Evolutionary conservation across 2,797 vertebrate genomes (phyloP), one percentile per base, ranked within the genome.

Genomic region (Sebastes oblongus): DNA sequence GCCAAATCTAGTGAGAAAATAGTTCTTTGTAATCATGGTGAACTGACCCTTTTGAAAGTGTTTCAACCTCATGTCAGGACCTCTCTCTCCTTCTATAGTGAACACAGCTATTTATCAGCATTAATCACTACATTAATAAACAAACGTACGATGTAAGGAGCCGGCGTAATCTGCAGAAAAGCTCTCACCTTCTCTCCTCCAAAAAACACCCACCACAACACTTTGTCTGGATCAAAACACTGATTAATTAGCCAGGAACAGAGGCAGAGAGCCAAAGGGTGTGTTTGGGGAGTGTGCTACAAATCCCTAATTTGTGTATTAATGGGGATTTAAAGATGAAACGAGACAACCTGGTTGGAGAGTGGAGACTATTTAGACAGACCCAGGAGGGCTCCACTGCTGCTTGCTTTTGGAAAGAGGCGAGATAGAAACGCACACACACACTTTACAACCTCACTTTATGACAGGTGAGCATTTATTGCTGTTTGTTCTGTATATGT

Each of bases 301-400:
- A 92, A 93, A 93, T 93, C 91, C 91, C 86, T 88, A 71, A 91
- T 91, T 93, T 91, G 86, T 89, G 90, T 92, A 85, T 91, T 92
- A 93, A 91, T 83, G 86, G 75, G 90, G 89, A 91, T 93, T 94
- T 93, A 88, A 81, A 93, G 92, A 94, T 93, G 92, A 93, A 93
- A 92, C 72, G 50, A 89, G 88, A 90, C 86, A 91, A 93, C 87
- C 85, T 87, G 88, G 81, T 77, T 80, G 84, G 83, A 82, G 86
- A 88, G 72, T 60, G 78, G 86, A 85, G 90, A 77, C 85, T 86
- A 66, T 90, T 89, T 88, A 85, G 84, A 82, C 69, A 3, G 72
- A 78, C 89, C 88, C 89, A 77, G 75, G 86, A 79, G 91, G 84
- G 64, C 69, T 58, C 25, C 60, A 18, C 72, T n/a, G 61, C 78